Base-by-base conservation (phyloP, 2,113 vertebrate genomes). In the Phalacrocorax aristotelis region DNA sequence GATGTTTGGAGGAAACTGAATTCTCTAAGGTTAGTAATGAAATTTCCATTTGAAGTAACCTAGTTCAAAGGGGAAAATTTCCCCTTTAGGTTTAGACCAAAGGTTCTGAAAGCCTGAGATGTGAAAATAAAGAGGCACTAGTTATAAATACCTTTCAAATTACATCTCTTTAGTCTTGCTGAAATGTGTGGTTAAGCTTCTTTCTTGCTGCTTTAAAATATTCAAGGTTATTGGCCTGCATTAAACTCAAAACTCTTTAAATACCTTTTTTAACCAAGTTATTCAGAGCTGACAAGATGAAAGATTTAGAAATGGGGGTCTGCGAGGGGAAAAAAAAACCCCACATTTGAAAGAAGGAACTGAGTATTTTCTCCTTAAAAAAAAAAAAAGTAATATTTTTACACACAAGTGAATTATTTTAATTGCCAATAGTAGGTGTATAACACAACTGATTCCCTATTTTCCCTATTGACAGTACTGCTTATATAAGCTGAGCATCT, bases 31-130 rank as follows among this genome's bases (percentile, higher is more conserved):
- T 97, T 96, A 74, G 61, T 87, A 95, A 96, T 95, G 90, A 93
- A 96, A 96, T 97, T 97, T 97, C 68, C 82, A 90, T 98, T 97
- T 98, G 90, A 97, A 95, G 89, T 93, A 95, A 92, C 40, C 85
- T 66, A 91, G 91, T 97, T 97, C 91, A 98, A 97, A 98, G 94
- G 65, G 80, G 89, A 57, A 55, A 19, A 80, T 4, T 89, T 74
- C 91, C 91, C 94, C 86, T 97, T 97, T 95, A 91, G 89, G 96
- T 96, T 97, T 97, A 92, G 96, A 98, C 94, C 65, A 83, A 93
- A 97, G 82, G 88, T 95, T 95, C 95, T 97, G 30, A 97, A 97
- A 97, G 95, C 96, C 89, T 77, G 34, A 94, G 94, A 96, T 94
- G 74, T 97, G 95, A 96, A 96, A 98, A 97, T 94, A 94, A 90